Evolutionary conservation across 2,113 vertebrate genomes (phyloP), one percentile per base, ranked within the genome.

Genomic region (Tragelaphus buxtoni): DNA sequence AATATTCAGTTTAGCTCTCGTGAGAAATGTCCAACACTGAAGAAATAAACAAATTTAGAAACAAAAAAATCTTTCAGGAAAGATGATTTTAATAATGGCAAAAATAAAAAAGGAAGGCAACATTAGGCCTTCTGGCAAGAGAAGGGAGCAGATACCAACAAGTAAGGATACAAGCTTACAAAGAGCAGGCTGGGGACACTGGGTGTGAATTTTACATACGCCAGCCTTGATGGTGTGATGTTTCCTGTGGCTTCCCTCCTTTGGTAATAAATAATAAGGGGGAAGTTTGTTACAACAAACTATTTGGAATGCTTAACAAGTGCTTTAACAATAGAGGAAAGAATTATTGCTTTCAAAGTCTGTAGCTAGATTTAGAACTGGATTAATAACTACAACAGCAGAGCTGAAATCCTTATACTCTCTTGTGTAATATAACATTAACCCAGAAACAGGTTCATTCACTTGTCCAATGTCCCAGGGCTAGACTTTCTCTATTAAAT

Each of bases 41-140:
- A 69, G 42, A 96, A 80, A 94, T 32, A 96, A 80, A 94, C 26
- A 58, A 91, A 84, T 88, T 92, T 92, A 85, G 55, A 94, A 96
- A 63, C 24, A 84, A 79, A 91, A 79, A 76, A 20, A 49, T 82
- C n/a, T 85, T 81, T 85, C 49, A 63, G 77, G 65, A 90, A 93
- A 92, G 18, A 80, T 49, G n/a, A 85, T 92, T 96, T 97, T 97
- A 90, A 88, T 94, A 96, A 95, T 39, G 45, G 61, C 49, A 76
- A 90, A 24, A 32, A 94, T 61, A 39, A 91, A 85, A 88, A 79
- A 45, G 26, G 35, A 91, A 45, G 32, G 80, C 42, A 89, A 28
- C 45, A 69, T 85, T 91, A 87, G 28, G 35, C 35, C 65, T 39
- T 76, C 92, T 95, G 76, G 35, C 53, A 81, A 35, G 65, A 93